Percentiles rank a stretch among this genome's conserved stretches.
Conservation (phyloP, 37 sponge, comb jelly and placozoan species). For the Theonella swinhoei region DNA sequence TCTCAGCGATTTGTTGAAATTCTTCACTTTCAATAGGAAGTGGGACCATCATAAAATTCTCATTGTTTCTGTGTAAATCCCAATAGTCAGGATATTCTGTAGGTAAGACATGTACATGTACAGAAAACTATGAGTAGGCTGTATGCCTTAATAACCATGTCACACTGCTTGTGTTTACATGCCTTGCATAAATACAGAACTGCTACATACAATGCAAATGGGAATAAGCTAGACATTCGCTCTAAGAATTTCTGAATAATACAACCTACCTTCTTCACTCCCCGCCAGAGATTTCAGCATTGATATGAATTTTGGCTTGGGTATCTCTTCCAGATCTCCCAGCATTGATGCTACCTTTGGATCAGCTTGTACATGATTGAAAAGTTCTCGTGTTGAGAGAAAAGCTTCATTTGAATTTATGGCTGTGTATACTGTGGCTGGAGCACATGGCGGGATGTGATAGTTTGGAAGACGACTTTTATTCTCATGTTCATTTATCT, state of each 20-base stretch:
- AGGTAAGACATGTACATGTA: neutral
- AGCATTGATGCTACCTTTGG: neutral
- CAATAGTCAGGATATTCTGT: slow-evolving; percentile 45
- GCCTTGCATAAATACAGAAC: too few species aligned
- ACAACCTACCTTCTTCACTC: neutral
- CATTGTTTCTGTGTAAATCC: slow-evolving; percentile 29
- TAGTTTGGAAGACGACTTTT: slow-evolving; percentile 56
- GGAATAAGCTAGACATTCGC: too few species aligned
- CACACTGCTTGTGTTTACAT: too few species aligned
- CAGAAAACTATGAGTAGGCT: neutral
- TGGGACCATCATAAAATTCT: neutral
- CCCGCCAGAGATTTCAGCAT: neutral
- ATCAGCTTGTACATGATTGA: neutral
- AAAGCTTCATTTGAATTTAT: slow-evolving; percentile 46
- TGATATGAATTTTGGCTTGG: slow-evolving; percentile 8
- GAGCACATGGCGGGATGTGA: slow-evolving; percentile 50
- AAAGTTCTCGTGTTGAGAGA: slow-evolving; percentile 14
- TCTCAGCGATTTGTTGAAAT: neutral
- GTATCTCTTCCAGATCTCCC: slow-evolving; percentile 3
- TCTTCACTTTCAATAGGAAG: slow-evolving; percentile 13
- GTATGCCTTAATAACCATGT: too few species aligned
- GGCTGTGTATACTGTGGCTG: slow-evolving; percentile 28
- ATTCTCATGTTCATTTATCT: slow-evolving; percentile 44
- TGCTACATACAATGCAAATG: too few species aligned
- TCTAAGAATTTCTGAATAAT: too few species aligned